Evolutionary conservation across 2,888 invertebrate genomes (phyloP).

Genomic region (Incurvaria masculella): DNA sequence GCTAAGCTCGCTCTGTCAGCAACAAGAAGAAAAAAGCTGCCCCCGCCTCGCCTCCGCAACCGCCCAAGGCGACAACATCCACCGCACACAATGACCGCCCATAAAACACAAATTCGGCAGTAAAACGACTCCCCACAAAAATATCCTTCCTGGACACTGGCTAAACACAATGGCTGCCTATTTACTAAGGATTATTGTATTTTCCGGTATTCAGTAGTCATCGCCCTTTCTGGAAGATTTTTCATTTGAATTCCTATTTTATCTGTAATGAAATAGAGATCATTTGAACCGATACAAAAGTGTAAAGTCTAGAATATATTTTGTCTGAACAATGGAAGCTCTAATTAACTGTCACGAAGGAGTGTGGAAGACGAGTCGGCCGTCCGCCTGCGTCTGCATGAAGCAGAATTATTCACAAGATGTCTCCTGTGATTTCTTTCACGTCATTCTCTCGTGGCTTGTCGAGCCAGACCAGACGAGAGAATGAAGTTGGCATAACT

Average conservation of each 20-base stretch:
- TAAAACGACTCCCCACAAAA: constrained; percentile 51
- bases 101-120: constrained; percentile 56
- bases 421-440: constrained; percentile 48
- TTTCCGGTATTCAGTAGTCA: constrained; percentile 36
- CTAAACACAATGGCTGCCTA: constrained; percentile 48
- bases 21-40: constrained; percentile 3
- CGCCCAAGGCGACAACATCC: neutral
- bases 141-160: constrained; percentile 55
- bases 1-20: neutral
- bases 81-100: constrained; percentile 25
- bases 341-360: constrained; percentile 55
- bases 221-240: neutral
- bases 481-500: too few relatives aligned
- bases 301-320: neutral
- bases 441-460: constrained; percentile 14
- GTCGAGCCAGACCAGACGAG: neutral
- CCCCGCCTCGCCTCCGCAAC: constrained; percentile 26
- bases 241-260: neutral
- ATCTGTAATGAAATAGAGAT: neutral
- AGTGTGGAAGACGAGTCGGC: constrained; percentile 32
- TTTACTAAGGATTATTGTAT: constrained; percentile 52
- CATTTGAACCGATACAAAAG: neutral
- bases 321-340: constrained; percentile 40
- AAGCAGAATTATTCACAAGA: constrained; percentile 51
- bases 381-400: constrained; percentile 34